Conservation (phyloP, 2,888 invertebrate genomes). For the Macroteleia sp. region DNA sequence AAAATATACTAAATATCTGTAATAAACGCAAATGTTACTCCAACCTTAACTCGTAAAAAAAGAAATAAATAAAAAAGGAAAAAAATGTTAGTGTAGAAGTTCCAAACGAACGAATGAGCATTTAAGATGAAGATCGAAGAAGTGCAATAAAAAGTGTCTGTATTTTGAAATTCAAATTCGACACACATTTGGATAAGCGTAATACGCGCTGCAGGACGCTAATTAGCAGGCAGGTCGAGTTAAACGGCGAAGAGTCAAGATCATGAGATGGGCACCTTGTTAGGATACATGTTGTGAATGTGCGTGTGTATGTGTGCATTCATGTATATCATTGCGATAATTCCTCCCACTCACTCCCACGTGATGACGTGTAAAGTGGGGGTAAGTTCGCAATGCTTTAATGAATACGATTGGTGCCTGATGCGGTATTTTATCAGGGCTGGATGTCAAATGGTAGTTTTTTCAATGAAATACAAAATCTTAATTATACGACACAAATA, state of each 20-base stretch:
- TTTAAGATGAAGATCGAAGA: constrained; percentile 36
- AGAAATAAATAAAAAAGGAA: neutral
- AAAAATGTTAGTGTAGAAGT: too few relatives aligned
- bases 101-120: constrained; percentile 5
- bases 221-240: constrained; percentile 54
- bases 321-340: constrained; percentile 26
- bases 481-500: too few relatives aligned
- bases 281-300: constrained; percentile 16
- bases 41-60: constrained; percentile 3
- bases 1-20: constrained; percentile 11
- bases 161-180: constrained; percentile 62
- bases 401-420: constrained; percentile 45
- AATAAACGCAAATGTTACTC: constrained; percentile 23
- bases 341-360: constrained; percentile 43
- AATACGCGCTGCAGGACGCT: constrained; percentile 57
- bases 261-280: constrained; percentile 47
- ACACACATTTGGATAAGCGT: constrained; percentile 61
- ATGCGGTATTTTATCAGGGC: constrained; percentile 18
- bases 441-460: too few relatives aligned
- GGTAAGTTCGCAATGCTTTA: constrained; percentile 30
- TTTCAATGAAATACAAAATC: too few relatives aligned
- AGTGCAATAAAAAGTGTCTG: constrained; percentile 45
- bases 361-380: constrained; percentile 3
- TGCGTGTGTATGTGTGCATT: constrained; percentile 17
- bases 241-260: constrained; percentile 26